These are phyloP conservation scores for Seriola aureovittata DNA, from an alignment of 2,113 vertebrate species.

Conservation along the genomic window DNA sequence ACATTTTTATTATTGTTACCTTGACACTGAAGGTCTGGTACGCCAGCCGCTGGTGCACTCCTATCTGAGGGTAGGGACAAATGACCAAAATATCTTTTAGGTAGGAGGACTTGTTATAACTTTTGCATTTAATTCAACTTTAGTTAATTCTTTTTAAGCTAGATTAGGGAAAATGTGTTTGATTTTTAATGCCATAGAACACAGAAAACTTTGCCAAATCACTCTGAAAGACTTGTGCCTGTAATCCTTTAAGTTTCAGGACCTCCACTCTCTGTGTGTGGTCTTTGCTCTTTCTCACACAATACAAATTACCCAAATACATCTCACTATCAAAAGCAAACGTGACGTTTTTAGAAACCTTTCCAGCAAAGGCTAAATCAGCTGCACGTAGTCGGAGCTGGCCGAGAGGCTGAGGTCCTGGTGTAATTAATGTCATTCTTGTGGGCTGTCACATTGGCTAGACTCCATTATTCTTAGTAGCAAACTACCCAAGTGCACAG, in stretches of 20 bases:
- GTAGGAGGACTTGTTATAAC: too few species aligned
- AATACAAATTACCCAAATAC: neutral
- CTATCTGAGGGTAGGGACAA: too few species aligned
- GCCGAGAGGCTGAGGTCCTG: neutral
- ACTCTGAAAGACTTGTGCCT: neutral
- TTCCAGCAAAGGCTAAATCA: neutral
- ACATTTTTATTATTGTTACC: too few species aligned
- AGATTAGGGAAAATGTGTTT: neutral
- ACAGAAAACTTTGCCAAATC: neutral
- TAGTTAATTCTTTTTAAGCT: too few species aligned
- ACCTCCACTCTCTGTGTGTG: neutral
- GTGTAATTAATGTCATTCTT: neutral
- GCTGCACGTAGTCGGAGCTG: neutral
- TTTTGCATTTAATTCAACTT: too few species aligned
- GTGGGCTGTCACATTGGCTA: neutral
- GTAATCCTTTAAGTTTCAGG: neutral
- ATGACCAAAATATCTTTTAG: too few species aligned
- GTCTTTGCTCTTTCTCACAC: constrained; percentile 12
- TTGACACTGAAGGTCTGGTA: too few species aligned
- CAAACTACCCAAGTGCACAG: neutral
- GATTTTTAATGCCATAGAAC: neutral
- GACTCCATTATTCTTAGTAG: neutral
- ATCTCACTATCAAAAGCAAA: neutral
- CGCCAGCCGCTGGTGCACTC: too few species aligned
- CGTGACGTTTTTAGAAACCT: neutral